Percentiles rank a stretch among this genome's conserved stretches.
phyloP scores from a whole-genome alignment of 2,797 vertebrate genomes.

The Brachymystax lenok region DNA sequence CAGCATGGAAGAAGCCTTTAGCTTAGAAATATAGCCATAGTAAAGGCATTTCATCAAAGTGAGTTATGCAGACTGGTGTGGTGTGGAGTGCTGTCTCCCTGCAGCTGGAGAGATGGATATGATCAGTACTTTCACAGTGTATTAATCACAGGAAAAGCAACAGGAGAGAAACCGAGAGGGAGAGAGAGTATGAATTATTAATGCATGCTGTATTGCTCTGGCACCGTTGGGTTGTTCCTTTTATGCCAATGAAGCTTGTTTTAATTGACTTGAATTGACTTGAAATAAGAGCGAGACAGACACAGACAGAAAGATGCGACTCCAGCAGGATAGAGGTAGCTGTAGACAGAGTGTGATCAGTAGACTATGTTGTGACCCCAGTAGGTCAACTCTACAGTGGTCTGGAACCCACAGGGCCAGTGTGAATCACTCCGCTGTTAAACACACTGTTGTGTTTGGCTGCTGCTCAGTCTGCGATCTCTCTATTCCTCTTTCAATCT shows the following conservation, averaged over 20 bases:
- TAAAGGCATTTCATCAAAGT: neutral
- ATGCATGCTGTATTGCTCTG: too few relatives aligned
- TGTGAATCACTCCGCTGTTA: slow-evolving; percentile 24
- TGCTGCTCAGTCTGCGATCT: slow-evolving; percentile 8
- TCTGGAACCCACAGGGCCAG: neutral
- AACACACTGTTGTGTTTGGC: slow-evolving; percentile 8
- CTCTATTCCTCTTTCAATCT: neutral
- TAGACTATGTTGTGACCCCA: slow-evolving; percentile 6
- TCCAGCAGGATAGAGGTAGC: slow-evolving; percentile 11
- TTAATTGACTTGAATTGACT: too few relatives aligned
- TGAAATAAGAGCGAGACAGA: neutral
- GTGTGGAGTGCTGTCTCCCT: neutral
- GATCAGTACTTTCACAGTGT: slow-evolving; percentile 5
- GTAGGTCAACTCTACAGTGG: slow-evolving; percentile 3
- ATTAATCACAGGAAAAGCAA: neutral
- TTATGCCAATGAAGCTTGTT: too few relatives aligned
- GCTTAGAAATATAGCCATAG: neutral
- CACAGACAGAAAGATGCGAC: neutral
- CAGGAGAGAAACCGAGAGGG: neutral
- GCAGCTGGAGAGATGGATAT: neutral
- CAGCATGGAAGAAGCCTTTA: neutral
- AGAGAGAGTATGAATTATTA: neutral
- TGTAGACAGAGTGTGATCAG: slow-evolving; percentile 14
- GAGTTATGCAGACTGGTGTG: neutral
- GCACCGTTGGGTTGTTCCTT: too few relatives aligned